Base-by-base conservation (phyloP, 1,140 invertebrate genomes). In the Conus betulinus region DNA sequence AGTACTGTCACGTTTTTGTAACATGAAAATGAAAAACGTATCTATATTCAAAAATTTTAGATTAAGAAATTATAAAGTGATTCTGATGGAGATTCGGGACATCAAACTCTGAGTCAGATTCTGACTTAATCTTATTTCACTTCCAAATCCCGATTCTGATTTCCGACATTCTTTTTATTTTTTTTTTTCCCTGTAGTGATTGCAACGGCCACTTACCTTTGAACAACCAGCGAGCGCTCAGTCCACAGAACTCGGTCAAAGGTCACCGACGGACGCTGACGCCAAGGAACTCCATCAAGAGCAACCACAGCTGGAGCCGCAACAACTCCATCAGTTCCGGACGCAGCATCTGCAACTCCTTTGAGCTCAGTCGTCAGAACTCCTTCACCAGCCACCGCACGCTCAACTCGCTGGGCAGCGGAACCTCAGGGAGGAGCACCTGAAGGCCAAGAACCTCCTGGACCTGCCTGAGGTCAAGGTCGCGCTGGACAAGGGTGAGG, bases 221-320 rank as follows among this genome's bases (percentile, higher is more conserved):
- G 27, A 95, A 95, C 92, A 95, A 95, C 90, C 94, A 95, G 89
- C 89, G 95, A 60, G 91, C 93, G 20, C 90, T 96, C n/a, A 95
- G 95, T 78, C 95, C 95, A 78, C 95, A 95, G 88, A 95, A 95
- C 91, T 95, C 97, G 3, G 96, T 97, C 87, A 94, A 95, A 79
- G 94, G 95, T 53, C 93, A 93, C 57, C 67, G 20, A 23, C 91
- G 93, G 39, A 92, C 94, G 27, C 91, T 93, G 7, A 93, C 94
- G 11, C 97, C 97, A 53, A 97, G 97, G 93, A 97, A 97, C 95
- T 97, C 97, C 6, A 96, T 97, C 89, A 94, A 95, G 57, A 94
- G 94, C 71, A 92, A 93, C 87, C 91, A 93, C 55, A 93, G 92
- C 52, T 90, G 90, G 88, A 94, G 92, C 87, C 88, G 94, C 11